Evolutionary conservation across 2,113 vertebrate genomes (phyloP).

Genomic region (Nerophis ophidion): DNA sequence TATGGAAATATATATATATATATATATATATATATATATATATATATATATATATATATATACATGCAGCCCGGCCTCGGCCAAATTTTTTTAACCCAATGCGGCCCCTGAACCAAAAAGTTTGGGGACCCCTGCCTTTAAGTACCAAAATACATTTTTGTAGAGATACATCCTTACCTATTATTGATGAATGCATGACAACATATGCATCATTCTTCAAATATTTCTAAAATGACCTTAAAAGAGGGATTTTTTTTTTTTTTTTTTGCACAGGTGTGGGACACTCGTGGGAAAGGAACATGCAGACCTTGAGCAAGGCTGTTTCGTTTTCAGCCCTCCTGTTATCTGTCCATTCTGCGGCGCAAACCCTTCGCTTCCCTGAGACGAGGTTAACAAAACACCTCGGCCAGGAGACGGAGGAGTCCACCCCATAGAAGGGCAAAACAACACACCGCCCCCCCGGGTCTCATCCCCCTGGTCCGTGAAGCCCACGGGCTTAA

Average conservation of each 20-base stretch:
- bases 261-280: slow-evolving; percentile 12
- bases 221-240: too few species aligned
- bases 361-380: slow-evolving; percentile 39
- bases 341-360: slow-evolving; percentile 46
- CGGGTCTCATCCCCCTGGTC: slow-evolving; percentile 46
- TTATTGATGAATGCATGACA: too few species aligned
- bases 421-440: slow-evolving; percentile 38
- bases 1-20: too few species aligned
- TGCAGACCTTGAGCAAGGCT: slow-evolving; percentile 43
- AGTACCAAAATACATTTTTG: too few species aligned
- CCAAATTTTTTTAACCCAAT: too few species aligned
- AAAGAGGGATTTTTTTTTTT: slow-evolving; percentile 15
- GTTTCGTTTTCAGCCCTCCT: slow-evolving; percentile 27
- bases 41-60: too few species aligned
- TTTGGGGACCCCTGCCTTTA: too few species aligned
- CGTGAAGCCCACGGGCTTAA: slow-evolving; percentile 53
- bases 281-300: slow-evolving; percentile 37
- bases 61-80: too few species aligned
- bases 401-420: slow-evolving; percentile 31
- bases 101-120: too few species aligned
- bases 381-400: slow-evolving; percentile 53
- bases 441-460: slow-evolving; percentile 12
- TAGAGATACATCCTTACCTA: too few species aligned
- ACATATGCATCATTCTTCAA: too few species aligned
- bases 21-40: too few species aligned